Base-by-base conservation (phyloP, 1,140 invertebrate species). In the Oncopodura yosiiana region DNA sequence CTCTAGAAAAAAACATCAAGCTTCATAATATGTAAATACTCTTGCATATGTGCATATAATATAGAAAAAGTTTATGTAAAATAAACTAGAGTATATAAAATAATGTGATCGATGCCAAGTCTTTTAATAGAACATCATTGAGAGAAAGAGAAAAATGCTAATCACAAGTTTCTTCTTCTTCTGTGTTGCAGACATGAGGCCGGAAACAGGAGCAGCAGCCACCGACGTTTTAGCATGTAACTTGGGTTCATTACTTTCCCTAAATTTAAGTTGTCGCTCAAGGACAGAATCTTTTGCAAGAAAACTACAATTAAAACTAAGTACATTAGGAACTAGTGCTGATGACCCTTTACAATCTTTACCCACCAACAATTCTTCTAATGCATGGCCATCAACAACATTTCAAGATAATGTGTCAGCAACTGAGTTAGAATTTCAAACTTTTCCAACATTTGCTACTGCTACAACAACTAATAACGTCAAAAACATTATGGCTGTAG, bases 201-300 rank as follows among this genome's bases (percentile, higher is more conserved):
- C 43, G 8, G 56, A 55, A 34, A 41, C 39, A 21, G 18, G 37
- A 45, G 36, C 49, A 32, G 34, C 51, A 21, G 36, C 42, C 18
- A 21, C 49, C 5, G 34, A 14, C 32, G 42, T 51, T 53, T 55
- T 69, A 21, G 67, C 72, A 12, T 79, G 77, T 49, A 71, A 74
- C 51, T 65, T 78, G 14, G 70, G 70, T 49, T 75, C 76, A 0
- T 65, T 78, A 6, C 69, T 78, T 27, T 70, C 76, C 11, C n/a
- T n/a, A n/a, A n/a, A n/a, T n/a, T 81, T 81, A 75, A 85, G 81
- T 67, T 87, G 84, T 67, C 77, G 83, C 38, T 81, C 81, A 27
- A 75, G 82, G 49, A 84, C 84, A 16, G 84, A 86, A 67, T 81
- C 83, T 36, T 85, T 87, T 66, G 84, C 85, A 42, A 73, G 82